Evolutionary conservation across 1,140 invertebrate species (phyloP), one percentile per base, ranked within the genome.

Genomic region (Temnothorax curvispinosus): DNA sequence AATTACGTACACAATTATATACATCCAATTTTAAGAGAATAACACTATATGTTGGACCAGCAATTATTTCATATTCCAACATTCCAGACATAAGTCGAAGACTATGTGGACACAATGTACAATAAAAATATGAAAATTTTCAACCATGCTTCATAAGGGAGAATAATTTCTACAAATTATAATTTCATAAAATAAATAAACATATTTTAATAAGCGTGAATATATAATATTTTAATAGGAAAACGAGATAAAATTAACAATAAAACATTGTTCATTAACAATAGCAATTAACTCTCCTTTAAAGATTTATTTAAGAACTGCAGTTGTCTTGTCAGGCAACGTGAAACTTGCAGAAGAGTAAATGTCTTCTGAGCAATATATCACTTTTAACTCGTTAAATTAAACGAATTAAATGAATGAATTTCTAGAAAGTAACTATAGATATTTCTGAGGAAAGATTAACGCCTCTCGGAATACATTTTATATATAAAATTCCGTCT

Each of bases 31-130:
- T 56, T 81, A 4, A 78, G 21, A 54, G 38, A 27, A 27, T 65
- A 41, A 56, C 56, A 67, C 9, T 27, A 69, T 41, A 74, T 62
- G 80, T 84, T 84, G 80, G 80, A 11, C 69, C 71, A 15, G 69
- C 1, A 60, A 50, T 62, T 38, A 62, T 71, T 75, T 58, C 2
- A 21, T 82, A 84, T 21, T 84, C 80, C 69, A 75, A 84, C 69
- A 81, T 44, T n/a, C 6, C 11, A 44, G 15, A 67, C 47, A 27
- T 54, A 69, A 67, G 7, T 58, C 41, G 1, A 44, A 69, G 3
- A 67, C 9, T 32, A 50, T 35, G 35, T 47, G 1, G 4, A 32
- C 7, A 18, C 18, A 56, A 44, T 4, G 32, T 32, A 13, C 2
- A 52, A 65, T 21, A n/a, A n/a, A 47, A 50, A 35, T 64, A 82